phyloP scores from a whole-genome alignment of 1,140 invertebrate species.

The Sarcophaga peregrina region DNA sequence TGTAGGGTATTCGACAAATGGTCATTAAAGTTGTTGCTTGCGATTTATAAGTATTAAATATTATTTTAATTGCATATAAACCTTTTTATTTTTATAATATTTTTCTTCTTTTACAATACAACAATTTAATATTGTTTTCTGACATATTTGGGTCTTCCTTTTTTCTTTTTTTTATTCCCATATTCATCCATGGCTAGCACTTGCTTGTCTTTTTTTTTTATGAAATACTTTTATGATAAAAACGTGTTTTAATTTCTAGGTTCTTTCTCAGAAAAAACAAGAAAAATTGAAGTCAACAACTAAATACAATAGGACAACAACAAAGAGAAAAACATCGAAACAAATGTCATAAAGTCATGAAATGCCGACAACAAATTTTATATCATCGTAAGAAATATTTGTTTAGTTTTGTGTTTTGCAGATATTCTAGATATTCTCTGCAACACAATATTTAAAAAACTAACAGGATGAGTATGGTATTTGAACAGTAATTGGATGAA shows the following conservation, averaged over 20 bases:
- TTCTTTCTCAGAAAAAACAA: neutral
- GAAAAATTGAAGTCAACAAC: slow-evolving; percentile 7
- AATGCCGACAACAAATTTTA: slow-evolving; percentile 40
- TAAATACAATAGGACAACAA: neutral
- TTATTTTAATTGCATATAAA: no score
- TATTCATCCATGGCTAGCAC: neutral
- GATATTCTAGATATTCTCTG: neutral
- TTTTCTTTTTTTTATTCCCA: neutral
- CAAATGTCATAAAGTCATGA: slow-evolving; percentile 43
- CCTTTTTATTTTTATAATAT: no score
- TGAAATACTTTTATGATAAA: neutral
- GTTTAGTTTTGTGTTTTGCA: slow-evolving; percentile 3
- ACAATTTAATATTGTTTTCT: no score
- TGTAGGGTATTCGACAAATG: no score
- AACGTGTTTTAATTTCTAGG: neutral
- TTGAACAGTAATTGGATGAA: neutral
- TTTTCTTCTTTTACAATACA: no score
- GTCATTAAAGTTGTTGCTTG: no score
- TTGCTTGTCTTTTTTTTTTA: neutral
- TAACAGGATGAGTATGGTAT: neutral
- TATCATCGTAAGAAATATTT: slow-evolving; percentile 8
- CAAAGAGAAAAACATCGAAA: slow-evolving; percentile 11
- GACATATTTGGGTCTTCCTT: no score
- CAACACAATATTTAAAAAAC: no score
- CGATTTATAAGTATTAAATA: no score